Evolutionary conservation across 2,113 vertebrate genomes (phyloP).

Genomic region (Lophochroa leadbeateri): DNA sequence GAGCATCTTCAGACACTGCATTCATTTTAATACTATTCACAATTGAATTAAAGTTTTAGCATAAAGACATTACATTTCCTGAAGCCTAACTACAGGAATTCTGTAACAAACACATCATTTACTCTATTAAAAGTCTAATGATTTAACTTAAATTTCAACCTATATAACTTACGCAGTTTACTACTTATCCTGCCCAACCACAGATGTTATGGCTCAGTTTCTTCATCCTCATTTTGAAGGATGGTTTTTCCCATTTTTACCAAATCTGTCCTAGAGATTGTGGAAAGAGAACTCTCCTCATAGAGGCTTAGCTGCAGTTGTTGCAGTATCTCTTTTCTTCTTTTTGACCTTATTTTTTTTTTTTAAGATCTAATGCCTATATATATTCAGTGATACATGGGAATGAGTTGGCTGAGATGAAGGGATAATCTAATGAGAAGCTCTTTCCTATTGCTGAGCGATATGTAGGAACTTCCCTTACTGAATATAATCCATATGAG

Average conservation of each 20-base stretch:
- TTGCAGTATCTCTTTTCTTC: neutral
- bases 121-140: neutral
- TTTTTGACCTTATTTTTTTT: neutral
- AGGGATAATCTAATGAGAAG: neutral
- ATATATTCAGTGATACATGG: neutral
- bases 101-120: neutral
- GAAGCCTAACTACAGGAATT: neutral
- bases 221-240: neutral
- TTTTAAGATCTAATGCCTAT: neutral
- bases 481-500: neutral
- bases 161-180: neutral
- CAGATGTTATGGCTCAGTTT: neutral
- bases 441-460: neutral
- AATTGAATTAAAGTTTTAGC: neutral
- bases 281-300: neutral
- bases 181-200: neutral
- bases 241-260: neutral
- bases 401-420: neutral
- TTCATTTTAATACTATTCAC: neutral
- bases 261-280: neutral
- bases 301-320: neutral
- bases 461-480: neutral
- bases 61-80: neutral
- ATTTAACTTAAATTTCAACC: neutral
- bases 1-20: neutral